Evolutionary conservation across 2,797 vertebrate species (phyloP), one percentile per base, ranked within the genome.

Genomic region (Danionella dracula): DNA sequence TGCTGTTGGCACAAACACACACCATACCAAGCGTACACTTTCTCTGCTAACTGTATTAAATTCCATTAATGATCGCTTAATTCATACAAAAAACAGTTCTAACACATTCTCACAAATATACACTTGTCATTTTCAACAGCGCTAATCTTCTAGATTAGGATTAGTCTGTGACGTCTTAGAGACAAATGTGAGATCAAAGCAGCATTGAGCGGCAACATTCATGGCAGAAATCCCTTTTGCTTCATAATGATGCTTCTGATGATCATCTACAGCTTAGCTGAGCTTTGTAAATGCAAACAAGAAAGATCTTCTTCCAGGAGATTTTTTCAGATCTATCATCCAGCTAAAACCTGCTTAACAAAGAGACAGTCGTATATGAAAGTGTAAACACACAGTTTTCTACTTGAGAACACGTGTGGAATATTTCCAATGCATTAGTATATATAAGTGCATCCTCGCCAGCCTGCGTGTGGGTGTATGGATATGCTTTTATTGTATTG

Each of bases 171-270:
- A 35, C 8, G 46, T 51, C 37, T 68, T 27, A 37, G 55, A 66
- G 68, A 66, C 41, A 76, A 63, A 75, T 62, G 54, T 42, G 35
- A 50, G 62, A 29, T 60, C 56, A 71, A 37, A 42, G 46, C 54
- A 61, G 45, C 37, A 49, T 42, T 37, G 7, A 11, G 19, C 19
- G 21, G 35, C 9, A 37, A 63, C n/a, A 56, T 56, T 51, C 45
- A 64, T 1, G 8, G 20, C 55, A 65, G 31, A 68, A 75, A 74
- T 74, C 70, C 54, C 13, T 35, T 75, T 65, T 60, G 57, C 53
- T 58, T 60, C 32, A 75, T 49, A 66, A 62, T 59, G 51, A 63
- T 50, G 42, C 40, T 69, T 62, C 57, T 59, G 68, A 63, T 51
- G 49, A 64, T 49, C 60, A 65, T 51, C 41, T 68, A 17, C 41